Percentiles rank a stretch among this genome's conserved stretches.
Conservation (phyloP, 1,140 invertebrate species). For the Bombus confusus region DNA sequence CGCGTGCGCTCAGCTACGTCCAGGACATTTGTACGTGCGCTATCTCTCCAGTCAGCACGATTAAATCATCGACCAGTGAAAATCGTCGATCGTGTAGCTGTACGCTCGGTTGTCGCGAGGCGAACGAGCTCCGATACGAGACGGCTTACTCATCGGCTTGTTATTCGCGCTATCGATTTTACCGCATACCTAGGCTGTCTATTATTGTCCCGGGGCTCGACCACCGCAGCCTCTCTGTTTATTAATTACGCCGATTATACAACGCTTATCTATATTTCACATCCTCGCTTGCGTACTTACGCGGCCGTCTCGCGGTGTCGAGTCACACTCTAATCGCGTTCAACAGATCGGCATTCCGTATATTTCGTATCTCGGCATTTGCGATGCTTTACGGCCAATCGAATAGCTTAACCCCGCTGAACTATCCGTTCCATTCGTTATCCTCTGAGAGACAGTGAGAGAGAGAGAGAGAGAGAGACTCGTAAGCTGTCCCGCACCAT, state of each 20-base stretch:
- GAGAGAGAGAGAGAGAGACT: not conserved
- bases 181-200: not conserved
- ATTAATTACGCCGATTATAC: not conserved
- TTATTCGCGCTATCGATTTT: conserved; percentile 30
- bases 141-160: conserved; percentile 28
- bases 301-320: not conserved
- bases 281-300: not conserved
- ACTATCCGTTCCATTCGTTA: not conserved
- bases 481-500: not conserved
- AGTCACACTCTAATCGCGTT: not conserved
- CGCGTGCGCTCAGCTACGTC: not conserved
- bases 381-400: not conserved
- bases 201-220: not conserved
- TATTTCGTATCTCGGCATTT: not conserved
- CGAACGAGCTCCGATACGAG: not conserved
- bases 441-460: not conserved
- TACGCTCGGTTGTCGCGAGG: not conserved
- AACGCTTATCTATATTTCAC: not conserved
- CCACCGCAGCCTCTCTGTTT: not conserved
- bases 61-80: conserved; percentile 36
- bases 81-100: not conserved
- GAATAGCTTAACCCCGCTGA: not conserved
- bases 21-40: conserved; percentile 24
- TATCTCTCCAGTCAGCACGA: conserved; percentile 11
- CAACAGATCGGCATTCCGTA: not conserved